Base-by-base conservation (phyloP, 1,140 invertebrate genomes). In the Leptinotarsa undecemlineata region DNA sequence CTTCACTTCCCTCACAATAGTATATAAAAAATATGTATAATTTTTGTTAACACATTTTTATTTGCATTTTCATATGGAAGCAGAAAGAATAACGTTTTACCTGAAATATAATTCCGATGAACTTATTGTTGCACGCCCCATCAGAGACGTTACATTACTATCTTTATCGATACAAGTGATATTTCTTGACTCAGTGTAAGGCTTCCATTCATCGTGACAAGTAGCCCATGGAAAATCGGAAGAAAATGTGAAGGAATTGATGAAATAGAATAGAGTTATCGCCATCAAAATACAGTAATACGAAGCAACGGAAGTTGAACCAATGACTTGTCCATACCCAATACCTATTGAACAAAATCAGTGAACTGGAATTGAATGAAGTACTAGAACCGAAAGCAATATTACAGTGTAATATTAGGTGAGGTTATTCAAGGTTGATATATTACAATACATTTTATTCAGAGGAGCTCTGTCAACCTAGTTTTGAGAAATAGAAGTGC, bases 221-320 rank as follows among this genome's bases (percentile, higher is more conserved):
- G 85, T 84, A 0, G 90, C 82, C 92, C 92, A 93, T 2, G 92
- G 92, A 26, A 94, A 84, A 66, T 88, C 86, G 0, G 86, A 74
- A 8, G 8, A 11, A 42, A 42, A 42, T 3, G 87, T 86, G 81
- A 93, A 93, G 3, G 91, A 92, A 77, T 89, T 87, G 3, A 89
- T 83, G 76, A 93, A 87, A 82, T 93, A 96, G 82, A 90, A 94
- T 5, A 95, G 81, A 2, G 93, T 94, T 77, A 95, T 88, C 0
- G 90, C 91, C 85, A 96, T 92, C 77, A 97, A 89, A 0, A 92
- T 91, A 76, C 92, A 93, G 84, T 96, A 96, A 85, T 95, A 96
- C 2, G 91, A 89, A 3, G 88, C 86, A 51, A 95, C 91, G 75
- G 90, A 91, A 1, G 91, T 87, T 71, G 91, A 91, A 0, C 90